Base-by-base conservation (phyloP, 1,140 invertebrate genomes). In the Nomia melanderi region DNA sequence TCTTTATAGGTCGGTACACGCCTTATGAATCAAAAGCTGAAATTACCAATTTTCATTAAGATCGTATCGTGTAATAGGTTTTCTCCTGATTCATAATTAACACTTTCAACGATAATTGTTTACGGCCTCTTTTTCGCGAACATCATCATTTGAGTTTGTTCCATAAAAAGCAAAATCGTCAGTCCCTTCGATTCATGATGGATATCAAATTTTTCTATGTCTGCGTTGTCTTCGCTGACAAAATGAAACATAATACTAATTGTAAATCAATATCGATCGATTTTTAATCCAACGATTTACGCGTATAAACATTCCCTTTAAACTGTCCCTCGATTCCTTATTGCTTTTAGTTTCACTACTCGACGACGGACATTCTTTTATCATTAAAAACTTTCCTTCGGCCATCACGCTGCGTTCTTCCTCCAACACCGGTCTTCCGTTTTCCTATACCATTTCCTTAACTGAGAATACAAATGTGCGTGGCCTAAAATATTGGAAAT, bases 371-470 rank as follows among this genome's bases (percentile, higher is more conserved):
- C 27, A 60, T 65, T 64, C 53, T 66, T 67, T 36, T 56, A 66
- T 81, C 47, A 47, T 64, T 50, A 36, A 69, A 66, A 77, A 72
- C 65, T 77, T 77, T 77, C 75, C 41, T 63, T 59, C 67, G 41
- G 29, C 12, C 66, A 75, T 57, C 63, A n/a, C 9, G 39, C 63
- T 11, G 27, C 53, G 65, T 66, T 67, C 41, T 44, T 44, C 53
- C 63, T 67, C n/a, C 17, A 47, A 57, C 25, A 29, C 20, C 1
- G 36, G 29, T 8, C 36, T 74, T 74, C 62, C 59, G 25, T 27
- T 12, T 50, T 39, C 3, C 20, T n/a, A 14, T 11, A 7, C 27
- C 31, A 20, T 74, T 57, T 54, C 9, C 36, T 17, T 12, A 20
- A n/a, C 14, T 44, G n/a, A n/a, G n/a, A n/a, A n/a, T n/a, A n/a